Evolutionary conservation across 2,797 vertebrate species (phyloP), one percentile per base, ranked within the genome.

Genomic region (Eulemur rubriventer): DNA sequence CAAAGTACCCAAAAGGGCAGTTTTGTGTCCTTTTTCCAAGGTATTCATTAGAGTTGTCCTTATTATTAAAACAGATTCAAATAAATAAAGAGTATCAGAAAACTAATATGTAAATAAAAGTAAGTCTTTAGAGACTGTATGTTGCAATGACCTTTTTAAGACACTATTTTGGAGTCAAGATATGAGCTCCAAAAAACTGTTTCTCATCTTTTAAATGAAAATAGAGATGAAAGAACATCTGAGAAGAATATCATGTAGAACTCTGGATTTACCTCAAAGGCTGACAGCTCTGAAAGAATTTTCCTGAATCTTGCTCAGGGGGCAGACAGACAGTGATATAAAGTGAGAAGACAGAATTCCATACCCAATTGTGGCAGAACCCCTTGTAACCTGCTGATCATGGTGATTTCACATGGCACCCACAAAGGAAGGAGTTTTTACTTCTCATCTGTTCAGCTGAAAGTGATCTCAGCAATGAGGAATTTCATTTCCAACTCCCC

Each of bases 31-130:
- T 84, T 86, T 94, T 79, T 22, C 70, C 63, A 70, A 91, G 46
- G 7, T 81, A 92, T 79, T 79, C 12, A 7, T 50, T 87, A 86
- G 48, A 78, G 18, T 20, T 86, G 30, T 67, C 72, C 38, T 38
- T 76, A 67, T 48, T 80, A 57, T 83, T 89, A 96, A 91, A 92
- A 70, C 52, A 85, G 33, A 72, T 16, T 89, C 82, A 93, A 63
- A 79, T 91, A 91, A 94, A 61, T 43, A 94, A 85, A 92, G n/a
- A 89, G 33, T 70, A 86, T 48, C 52, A 70, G 38, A 89, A 93
- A 91, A 93, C 4, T 20, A 93, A 91, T 24, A 79, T 24, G n/a
- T 18, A 92, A 96, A 69, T 92, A 92, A 85, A 93, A 69, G 5
- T 35, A 81, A 57, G 41, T 30, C 24, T 90, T 89, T 52, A 75